A percentile compares a stretch with the other conserved stretches of the same genome.
Evolutionary conservation across 2,888 invertebrate genomes (phyloP).

Genomic region (Tortricodes alternella): DNA sequence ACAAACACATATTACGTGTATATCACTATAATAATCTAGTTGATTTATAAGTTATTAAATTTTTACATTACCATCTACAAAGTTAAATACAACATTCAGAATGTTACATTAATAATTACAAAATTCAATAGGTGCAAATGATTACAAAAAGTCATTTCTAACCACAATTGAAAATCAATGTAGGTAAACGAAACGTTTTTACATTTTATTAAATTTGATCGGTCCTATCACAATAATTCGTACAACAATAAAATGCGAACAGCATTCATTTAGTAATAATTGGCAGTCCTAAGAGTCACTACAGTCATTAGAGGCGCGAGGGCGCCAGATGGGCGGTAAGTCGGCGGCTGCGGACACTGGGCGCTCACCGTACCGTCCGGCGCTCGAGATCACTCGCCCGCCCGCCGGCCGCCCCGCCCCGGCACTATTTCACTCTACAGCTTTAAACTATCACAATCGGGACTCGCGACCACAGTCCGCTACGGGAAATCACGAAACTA

Average conservation of each 20-base stretch:
- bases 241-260: conserved; percentile 67
- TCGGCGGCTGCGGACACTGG: too few species aligned
- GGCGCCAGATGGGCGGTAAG: too few species aligned
- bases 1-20: conserved; percentile 68
- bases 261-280: conserved; percentile 68
- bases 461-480: conserved; percentile 11
- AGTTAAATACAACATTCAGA: conserved; percentile 81
- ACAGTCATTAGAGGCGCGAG: conserved; percentile 43
- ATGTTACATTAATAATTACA: conserved; percentile 78
- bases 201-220: conserved; percentile 60
- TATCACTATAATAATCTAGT: conserved; percentile 72
- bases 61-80: conserved; percentile 77
- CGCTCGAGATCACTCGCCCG: neutral
- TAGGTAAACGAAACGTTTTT: conserved; percentile 60
- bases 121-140: conserved; percentile 77
- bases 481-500: conserved; percentile 14
- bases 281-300: conserved; percentile 73
- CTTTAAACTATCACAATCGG: conserved; percentile 29
- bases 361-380: too few species aligned
- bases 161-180: conserved; percentile 58
- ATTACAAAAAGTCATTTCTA: conserved; percentile 69
- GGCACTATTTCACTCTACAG: conserved; percentile 12
- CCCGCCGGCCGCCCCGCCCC: conserved; percentile 1
- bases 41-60: conserved; percentile 71
- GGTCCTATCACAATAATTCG: conserved; percentile 70